phyloP scores from a whole-genome alignment of 2,113 vertebrate species.

The Sorex fumeus region DNA sequence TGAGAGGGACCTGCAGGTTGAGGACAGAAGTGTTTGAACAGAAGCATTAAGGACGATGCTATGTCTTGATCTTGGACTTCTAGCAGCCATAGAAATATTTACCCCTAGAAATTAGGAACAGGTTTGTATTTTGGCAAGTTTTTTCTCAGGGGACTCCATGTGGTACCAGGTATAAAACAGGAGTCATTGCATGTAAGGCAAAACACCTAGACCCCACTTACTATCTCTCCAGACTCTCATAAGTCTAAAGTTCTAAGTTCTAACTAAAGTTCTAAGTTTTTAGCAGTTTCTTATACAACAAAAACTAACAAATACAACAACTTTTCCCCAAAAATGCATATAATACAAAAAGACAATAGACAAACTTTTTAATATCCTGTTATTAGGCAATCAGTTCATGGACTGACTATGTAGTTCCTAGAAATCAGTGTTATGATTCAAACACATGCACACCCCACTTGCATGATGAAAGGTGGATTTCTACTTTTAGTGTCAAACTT shows the following conservation, averaged over 20 bases:
- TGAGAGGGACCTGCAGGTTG: not conserved
- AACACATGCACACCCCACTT: not conserved
- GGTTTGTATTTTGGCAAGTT: not conserved
- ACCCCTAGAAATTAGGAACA: conserved; percentile 16
- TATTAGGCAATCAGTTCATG: not conserved
- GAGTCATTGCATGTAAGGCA: too few species aligned
- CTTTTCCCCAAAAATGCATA: not conserved
- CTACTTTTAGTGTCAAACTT: too few species aligned
- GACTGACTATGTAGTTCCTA: not conserved
- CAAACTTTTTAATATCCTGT: not conserved
- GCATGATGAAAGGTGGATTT: too few species aligned
- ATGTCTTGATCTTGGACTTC: too few species aligned
- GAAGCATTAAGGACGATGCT: too few species aligned
- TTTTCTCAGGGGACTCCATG: not conserved
- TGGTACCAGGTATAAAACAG: too few species aligned
- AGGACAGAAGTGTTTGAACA: not conserved
- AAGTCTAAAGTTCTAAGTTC: not conserved
- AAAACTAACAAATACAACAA: conserved; percentile 25
- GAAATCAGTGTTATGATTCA: not conserved
- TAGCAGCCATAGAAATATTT: conserved; percentile 3
- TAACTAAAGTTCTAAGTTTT: not conserved
- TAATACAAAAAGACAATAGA: not conserved
- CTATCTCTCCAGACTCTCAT: not conserved
- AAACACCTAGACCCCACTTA: too few species aligned
- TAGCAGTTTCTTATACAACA: conserved; percentile 36